These are phyloP conservation scores for Melinopterus prodromus DNA, from an alignment of 2,888 invertebrate species.

Conservation along the genomic window DNA sequence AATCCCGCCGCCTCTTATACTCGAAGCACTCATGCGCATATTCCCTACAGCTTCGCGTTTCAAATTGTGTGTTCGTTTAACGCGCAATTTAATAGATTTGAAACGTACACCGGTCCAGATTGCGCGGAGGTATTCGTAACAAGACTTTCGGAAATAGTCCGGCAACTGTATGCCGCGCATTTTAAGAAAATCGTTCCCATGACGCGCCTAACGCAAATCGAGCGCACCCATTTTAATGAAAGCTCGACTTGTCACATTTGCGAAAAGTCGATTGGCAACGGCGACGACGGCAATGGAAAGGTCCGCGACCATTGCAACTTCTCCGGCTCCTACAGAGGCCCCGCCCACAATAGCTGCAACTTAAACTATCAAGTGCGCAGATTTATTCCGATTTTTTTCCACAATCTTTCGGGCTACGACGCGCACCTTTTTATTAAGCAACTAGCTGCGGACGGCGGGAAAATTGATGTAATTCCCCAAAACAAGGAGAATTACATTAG, in stretches of 20 bases:
- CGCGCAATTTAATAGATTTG: no score
- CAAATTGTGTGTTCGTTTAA: no score
- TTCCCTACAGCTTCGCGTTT: no score
- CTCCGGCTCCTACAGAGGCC: slow-evolving; percentile 5
- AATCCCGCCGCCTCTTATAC: no score
- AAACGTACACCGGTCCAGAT: no score
- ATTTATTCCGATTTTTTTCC: background rate
- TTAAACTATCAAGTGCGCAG: background rate
- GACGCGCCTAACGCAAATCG: no score
- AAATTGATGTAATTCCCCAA: background rate
- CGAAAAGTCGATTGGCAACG: background rate
- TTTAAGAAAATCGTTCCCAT: no score
- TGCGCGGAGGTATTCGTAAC: no score
- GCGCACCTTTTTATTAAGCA: background rate
- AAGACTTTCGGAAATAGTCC: no score
- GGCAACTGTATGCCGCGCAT: no score
- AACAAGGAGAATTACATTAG: slow-evolving; percentile 26
- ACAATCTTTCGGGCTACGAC: slow-evolving; percentile 4
- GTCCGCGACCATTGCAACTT: slow-evolving; percentile 6
- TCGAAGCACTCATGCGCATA: no score
- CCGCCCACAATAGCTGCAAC: background rate
- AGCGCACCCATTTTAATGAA: no score
- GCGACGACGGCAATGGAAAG: background rate
- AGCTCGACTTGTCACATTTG: background rate
- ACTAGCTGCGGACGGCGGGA: background rate